Evolutionary conservation across 1,140 invertebrate genomes (phyloP), one percentile per base, ranked within the genome.

Genomic region (Saccostrea cuccullata): DNA sequence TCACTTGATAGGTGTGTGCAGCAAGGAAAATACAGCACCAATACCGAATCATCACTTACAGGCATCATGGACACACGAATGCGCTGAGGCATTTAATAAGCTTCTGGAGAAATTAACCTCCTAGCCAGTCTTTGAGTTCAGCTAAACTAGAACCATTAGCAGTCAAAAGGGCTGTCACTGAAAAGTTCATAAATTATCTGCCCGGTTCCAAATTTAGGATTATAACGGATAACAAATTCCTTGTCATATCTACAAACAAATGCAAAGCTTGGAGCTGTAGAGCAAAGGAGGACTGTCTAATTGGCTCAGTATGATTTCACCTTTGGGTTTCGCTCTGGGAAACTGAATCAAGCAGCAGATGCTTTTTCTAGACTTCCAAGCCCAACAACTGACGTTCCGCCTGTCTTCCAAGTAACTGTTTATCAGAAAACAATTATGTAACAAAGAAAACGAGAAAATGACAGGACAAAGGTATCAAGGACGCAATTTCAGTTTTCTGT

Each of bases 181-280:
- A 56, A 56, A 56, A 56, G 55, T 56, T 56, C 89, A 11, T 82
- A n/a, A 87, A 90, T 70, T 91, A 88, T 64, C 73, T 89, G 13
- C 26, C 90, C n/a, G 89, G 87, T 36, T 58, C 36, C 0, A 55
- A 86, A 55, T 92, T 90, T 84, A 84, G 56, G n/a, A 88, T 91
- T 55, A 83, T 85, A 20, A 91, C 89, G 0, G 89, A 91, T 64
- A 91, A 91, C 85, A n/a, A 90, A 91, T 82, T 88, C 87, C 6
- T 58, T 90, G 40, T 60, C 82, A 83, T 86, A 91, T 58, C 15
- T 91, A 1, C 70, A 90, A 26, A 82, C 84, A 26, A 84, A 2
- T 23, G 88, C 87, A 0, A 92, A 92, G 30, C 86, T 91, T n/a
- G 89, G 84, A 73, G 90, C 90, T 1, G 70, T 73, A 30, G 88